Base-by-base conservation (phyloP, 2,888 invertebrate genomes). In the Lobophora halterata region DNA sequence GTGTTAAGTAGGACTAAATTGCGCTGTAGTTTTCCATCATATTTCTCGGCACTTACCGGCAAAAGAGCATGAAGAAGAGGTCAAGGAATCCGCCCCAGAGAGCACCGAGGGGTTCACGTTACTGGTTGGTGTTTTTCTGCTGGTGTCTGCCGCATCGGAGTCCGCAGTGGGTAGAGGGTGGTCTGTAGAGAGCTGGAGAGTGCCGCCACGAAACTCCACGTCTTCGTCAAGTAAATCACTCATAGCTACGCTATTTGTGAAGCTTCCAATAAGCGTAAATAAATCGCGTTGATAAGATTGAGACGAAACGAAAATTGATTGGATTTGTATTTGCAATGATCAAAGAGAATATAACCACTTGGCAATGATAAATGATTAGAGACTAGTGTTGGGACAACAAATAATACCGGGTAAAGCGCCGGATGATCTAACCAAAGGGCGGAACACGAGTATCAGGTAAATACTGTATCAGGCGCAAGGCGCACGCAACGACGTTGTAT, bases 151-250 rank as follows among this genome's bases (percentile, higher is more conserved):
- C 32, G 68, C 36, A 39, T 58, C 54, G 59, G 53, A 66, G 46
- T 49, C 71, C 20, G 62, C 55, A 45, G 40, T 58, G 16, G 24
- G 3, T 66, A 73, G 11, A 56, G 61, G 63, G 11, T 85, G 64
- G 10, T 86, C 85, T 1, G 77, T 60, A 7, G 83, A 79, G 29
- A 87, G 55, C 58, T 87, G 85, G 46, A 88, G 59, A 13, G 89
- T 89, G 24, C 89, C 90, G 18, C 89, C 90, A 30, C 86, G 85
- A 54, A 90, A 90, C 63, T 90, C 90, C 70, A 74, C 71, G 52
- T 90, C 90, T 16, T 90, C 90, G 24, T 90, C 90, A 32, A 88
- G 60, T 48, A 87, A 60, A 52, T 88, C 82, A 52, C 76, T 69
- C 88, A 88, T 87, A 27, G 10, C 63, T 40, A 43, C 28, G 8